Conservation (phyloP, 1,140 invertebrate genomes). For the Drosophila saltans region DNA sequence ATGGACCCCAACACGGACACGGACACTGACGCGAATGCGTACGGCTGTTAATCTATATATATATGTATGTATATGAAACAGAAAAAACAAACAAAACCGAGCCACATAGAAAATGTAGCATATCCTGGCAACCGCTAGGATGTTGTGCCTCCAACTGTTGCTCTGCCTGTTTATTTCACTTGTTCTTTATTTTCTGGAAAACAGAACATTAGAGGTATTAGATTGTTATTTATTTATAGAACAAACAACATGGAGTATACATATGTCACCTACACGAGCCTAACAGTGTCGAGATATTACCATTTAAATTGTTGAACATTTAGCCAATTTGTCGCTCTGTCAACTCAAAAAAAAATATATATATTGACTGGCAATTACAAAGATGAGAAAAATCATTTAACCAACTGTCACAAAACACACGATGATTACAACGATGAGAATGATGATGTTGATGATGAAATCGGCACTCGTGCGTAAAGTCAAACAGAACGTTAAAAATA, state of each 20-base stretch:
- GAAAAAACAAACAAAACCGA: neutral
- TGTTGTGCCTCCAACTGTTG: conserved; percentile 52
- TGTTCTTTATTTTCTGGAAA: conserved; percentile 25
- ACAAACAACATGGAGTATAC: neutral
- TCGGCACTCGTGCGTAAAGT: conserved; percentile 39
- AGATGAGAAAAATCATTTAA: conserved; percentile 47
- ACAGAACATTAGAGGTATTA: conserved; percentile 67
- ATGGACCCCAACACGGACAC: conserved; percentile 32
- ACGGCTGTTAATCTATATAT: conserved; percentile 72
- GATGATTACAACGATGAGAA: neutral
- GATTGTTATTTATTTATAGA: conserved; percentile 37
- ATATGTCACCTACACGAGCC: conserved; percentile 20
- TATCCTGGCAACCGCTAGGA: conserved; percentile 27
- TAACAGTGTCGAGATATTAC: conserved; percentile 17
- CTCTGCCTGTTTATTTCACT: conserved; percentile 34
- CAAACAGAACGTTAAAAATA: conserved; percentile 19
- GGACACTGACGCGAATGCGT: neutral
- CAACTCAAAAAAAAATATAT: conserved; percentile 26
- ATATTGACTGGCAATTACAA: conserved; percentile 68
- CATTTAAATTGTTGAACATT: conserved; percentile 56
- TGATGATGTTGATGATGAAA: neutral
- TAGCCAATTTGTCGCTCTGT: conserved; percentile 47
- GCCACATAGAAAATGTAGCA: conserved; percentile 38
- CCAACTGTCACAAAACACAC: neutral
- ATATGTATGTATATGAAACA: neutral